These are phyloP conservation scores for Galaxias olidus DNA, from an alignment of 2,797 vertebrate species.

Conservation along the genomic window DNA sequence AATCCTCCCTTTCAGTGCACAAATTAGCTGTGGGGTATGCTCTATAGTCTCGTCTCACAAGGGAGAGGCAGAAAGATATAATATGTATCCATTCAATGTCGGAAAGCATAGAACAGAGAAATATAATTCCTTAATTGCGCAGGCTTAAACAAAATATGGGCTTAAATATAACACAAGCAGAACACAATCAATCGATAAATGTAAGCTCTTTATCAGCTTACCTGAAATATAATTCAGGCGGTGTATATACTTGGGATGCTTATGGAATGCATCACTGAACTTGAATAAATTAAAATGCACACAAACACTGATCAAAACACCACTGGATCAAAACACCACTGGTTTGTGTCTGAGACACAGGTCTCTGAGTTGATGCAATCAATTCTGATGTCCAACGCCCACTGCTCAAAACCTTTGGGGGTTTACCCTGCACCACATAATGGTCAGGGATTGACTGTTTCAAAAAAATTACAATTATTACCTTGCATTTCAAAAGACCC, in stretches of 20 bases:
- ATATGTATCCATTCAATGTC: background rate
- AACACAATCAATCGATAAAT: too few species aligned
- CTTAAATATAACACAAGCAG: too few species aligned
- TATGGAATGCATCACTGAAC: too few species aligned
- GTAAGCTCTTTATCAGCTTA: too few species aligned
- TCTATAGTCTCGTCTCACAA: background rate
- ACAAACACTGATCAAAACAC: too few species aligned
- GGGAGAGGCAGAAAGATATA: background rate
- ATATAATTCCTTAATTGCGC: too few species aligned
- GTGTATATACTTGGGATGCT: too few species aligned
- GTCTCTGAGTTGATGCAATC: conserved; percentile 21
- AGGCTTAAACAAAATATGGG: too few species aligned
- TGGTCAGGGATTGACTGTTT: background rate
- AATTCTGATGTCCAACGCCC: conserved; percentile 22
- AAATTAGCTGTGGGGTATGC: conserved; percentile 11
- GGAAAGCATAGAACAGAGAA: background rate
- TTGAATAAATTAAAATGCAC: too few species aligned
- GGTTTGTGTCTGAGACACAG: background rate
- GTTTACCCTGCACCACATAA: conserved; percentile 14
- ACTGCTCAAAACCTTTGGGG: conserved; percentile 47
- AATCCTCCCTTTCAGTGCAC: conserved; percentile 16
- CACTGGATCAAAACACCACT: background rate
- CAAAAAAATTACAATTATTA: conserved; percentile 32
- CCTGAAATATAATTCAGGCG: too few species aligned
- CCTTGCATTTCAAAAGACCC: conserved; percentile 15